Evolutionary conservation across 2,113 vertebrate species (phyloP).

Genomic region (Ochotona curzoniae): DNA sequence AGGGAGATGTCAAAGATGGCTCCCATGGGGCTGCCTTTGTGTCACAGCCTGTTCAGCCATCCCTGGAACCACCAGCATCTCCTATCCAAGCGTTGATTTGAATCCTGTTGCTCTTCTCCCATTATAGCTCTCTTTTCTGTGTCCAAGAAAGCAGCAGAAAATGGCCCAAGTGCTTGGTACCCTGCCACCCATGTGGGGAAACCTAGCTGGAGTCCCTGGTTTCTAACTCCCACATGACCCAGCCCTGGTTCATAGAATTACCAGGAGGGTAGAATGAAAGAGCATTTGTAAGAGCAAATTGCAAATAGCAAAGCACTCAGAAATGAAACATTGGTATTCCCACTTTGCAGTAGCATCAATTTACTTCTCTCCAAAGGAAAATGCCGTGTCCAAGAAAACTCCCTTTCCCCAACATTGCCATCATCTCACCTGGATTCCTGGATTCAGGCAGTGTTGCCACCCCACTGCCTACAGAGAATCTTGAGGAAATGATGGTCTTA

Average conservation of each 20-base stretch:
- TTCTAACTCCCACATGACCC: too few species aligned
- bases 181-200: too few species aligned
- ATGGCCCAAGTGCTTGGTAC: too few species aligned
- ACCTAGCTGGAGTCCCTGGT: too few species aligned
- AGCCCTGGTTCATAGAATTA: neutral
- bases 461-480: too few species aligned
- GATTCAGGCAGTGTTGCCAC: accelerated
- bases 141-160: too few species aligned
- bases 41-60: too few species aligned
- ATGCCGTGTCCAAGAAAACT: neutral
- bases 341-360: neutral
- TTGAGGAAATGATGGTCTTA: neutral
- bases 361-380: neutral
- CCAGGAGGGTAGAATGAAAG: neutral
- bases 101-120: too few species aligned
- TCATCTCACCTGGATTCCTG: neutral
- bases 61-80: too few species aligned
- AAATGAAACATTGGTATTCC: neutral
- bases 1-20: neutral
- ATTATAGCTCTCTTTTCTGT: too few species aligned
- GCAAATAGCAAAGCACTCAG: neutral
- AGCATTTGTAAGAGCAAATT: neutral
- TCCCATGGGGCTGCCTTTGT: neutral
- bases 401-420: too few species aligned
- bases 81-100: too few species aligned